These are phyloP conservation scores for Dorcus parallelipipedus DNA, from an alignment of 2,888 invertebrate genomes.

Conservation along the genomic window DNA sequence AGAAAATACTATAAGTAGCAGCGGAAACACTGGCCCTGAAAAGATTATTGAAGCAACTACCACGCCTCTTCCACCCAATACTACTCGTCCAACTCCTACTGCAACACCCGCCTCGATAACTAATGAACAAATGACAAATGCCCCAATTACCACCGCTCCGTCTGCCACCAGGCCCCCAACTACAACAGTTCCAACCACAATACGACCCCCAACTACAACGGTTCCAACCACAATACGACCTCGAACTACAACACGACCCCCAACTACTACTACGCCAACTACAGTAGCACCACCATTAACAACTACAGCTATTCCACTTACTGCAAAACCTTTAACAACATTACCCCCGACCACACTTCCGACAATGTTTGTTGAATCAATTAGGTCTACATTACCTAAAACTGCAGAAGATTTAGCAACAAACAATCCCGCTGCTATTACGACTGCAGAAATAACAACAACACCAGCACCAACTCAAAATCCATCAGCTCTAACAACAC, in stretches of 20 bases:
- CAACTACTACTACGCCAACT: conserved; percentile 5
- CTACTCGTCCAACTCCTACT: conserved; percentile 1
- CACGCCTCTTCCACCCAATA: conserved; percentile 1
- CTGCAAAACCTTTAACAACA: conserved; percentile 1
- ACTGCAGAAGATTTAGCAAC: background rate
- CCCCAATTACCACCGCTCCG: conserved; percentile 32
- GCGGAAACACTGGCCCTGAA: conserved; percentile 9
- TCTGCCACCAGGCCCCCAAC: conserved; percentile 12
- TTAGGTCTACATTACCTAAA: background rate
- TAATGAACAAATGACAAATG: conserved; percentile 42
- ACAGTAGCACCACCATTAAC: too few relatives aligned
- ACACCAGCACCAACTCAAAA: conserved; percentile 12
- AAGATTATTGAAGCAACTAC: conserved; percentile 18
- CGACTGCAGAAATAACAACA: background rate
- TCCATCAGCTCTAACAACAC: background rate
- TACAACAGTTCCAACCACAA: conserved; percentile 14
- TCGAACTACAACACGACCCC: conserved; percentile 20
- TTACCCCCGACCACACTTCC: conserved; percentile 12
- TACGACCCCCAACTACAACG: conserved; percentile 16
- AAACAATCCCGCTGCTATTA: too few relatives aligned
- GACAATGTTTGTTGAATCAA: conserved; percentile 14
- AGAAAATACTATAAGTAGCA: conserved; percentile 19
- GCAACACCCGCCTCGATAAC: conserved; percentile 15
- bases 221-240: conserved; percentile 23
- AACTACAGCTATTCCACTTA: too few relatives aligned